Percentiles rank a stretch among this genome's conserved stretches.
Conservation (phyloP, 1,140 invertebrate genomes). For the Calliphora vicina region DNA sequence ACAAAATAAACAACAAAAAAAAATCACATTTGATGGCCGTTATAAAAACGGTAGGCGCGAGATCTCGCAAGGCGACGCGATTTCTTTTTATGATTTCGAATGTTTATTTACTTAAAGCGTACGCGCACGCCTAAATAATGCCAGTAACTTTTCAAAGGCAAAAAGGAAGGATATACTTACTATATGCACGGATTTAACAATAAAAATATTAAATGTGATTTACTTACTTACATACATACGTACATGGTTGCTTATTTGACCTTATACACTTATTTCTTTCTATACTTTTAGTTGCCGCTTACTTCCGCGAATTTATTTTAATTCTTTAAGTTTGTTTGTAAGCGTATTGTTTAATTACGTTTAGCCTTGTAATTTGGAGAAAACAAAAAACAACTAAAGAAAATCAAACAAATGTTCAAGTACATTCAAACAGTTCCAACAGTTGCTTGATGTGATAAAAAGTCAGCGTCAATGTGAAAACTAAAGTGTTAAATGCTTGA, state of each 20-base stretch:
- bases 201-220: not conserved
- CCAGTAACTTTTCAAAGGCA: not conserved
- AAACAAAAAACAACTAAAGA: not conserved
- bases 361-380: slow-evolving; percentile 13
- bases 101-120: slow-evolving; percentile 22
- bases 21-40: not conserved
- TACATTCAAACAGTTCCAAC: not conserved
- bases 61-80: slow-evolving; percentile 23
- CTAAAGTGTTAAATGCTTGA: not conserved
- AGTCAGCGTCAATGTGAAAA: too few species aligned
- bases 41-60: slow-evolving; percentile 33
- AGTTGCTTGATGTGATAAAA: not conserved
- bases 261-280: not conserved
- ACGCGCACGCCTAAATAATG: not conserved
- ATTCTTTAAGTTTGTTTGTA: not conserved
- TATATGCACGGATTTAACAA: not conserved
- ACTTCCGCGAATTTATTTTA: slow-evolving; percentile 22
- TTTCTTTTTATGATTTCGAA: slow-evolving; percentile 21
- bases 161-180: too few species aligned
- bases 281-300: not conserved
- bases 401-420: not conserved
- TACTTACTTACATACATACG: too few species aligned
- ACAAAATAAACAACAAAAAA: too few species aligned
- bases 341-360: slow-evolving; percentile 18
- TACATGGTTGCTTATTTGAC: not conserved